A percentile compares a stretch with the other conserved stretches of the same genome.
phyloP scores from a whole-genome alignment of 2,888 invertebrate species.

The Tipula confusa region DNA sequence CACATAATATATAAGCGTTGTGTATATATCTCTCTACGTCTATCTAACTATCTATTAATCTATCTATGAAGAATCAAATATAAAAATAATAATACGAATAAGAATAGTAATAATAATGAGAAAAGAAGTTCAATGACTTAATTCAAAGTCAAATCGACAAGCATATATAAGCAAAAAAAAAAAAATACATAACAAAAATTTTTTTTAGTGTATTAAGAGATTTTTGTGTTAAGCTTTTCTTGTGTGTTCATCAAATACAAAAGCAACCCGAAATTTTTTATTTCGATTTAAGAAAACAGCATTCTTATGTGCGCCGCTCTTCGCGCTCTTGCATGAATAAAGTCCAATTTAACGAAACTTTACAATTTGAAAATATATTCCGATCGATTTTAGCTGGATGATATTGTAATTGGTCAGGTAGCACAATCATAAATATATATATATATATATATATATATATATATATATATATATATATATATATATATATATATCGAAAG shows the following conservation, averaged over 20 bases:
- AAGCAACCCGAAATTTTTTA: not conserved
- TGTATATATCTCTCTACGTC: not conserved
- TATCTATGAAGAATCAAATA: slow-evolving; percentile 29
- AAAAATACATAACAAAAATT: slow-evolving; percentile 27
- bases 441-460: not conserved
- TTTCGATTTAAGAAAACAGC: slow-evolving; percentile 20
- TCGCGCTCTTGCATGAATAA: not conserved
- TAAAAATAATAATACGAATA: not conserved
- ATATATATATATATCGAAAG: not conserved
- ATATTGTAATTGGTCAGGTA: slow-evolving; percentile 27
- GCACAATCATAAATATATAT: too few species aligned
- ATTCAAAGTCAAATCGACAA: slow-evolving; percentile 30
- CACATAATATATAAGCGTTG: too few species aligned
- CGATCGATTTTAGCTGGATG: too few species aligned
- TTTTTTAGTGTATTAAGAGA: not conserved
- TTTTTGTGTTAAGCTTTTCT: slow-evolving; percentile 1
- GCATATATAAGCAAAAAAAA: not conserved
- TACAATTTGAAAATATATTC: not conserved
- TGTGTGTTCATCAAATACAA: slow-evolving; percentile 3
- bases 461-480: not conserved
- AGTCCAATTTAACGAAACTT: not conserved
- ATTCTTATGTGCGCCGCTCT: not conserved
- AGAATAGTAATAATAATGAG: slow-evolving; percentile 7
- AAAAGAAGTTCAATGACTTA: slow-evolving; percentile 31
- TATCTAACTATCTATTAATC: slow-evolving; percentile 10